Conservation (phyloP, 2,797 vertebrate species). For the Sebastes iracundus region DNA sequence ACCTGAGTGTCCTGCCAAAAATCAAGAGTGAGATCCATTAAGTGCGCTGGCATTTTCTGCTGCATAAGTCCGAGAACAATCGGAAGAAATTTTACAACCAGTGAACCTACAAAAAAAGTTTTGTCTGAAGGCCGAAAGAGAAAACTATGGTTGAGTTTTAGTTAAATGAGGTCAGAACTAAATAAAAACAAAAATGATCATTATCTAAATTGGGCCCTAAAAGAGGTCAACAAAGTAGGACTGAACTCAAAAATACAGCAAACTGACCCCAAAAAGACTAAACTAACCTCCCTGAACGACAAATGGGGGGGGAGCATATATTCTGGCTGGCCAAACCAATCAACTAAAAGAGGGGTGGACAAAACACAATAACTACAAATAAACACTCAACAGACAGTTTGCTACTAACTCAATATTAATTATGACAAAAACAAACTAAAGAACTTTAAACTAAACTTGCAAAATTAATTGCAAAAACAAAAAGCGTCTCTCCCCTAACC, state of each 20-base stretch:
- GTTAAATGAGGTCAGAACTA: background rate
- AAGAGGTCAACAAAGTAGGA: background rate
- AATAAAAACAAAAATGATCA: background rate
- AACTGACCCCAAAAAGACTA: background rate
- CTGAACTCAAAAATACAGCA: background rate
- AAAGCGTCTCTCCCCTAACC: fast-evolving
- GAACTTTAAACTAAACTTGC: background rate
- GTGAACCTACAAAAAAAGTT: no score
- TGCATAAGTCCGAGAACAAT: background rate
- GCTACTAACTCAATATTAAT: background rate
- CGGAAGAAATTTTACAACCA: fast-evolving
- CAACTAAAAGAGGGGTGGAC: background rate
- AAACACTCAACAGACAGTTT: background rate
- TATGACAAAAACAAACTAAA: background rate
- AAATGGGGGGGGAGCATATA: background rate
- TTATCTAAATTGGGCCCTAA: background rate
- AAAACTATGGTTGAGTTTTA: background rate
- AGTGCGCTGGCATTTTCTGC: no score
- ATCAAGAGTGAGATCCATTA: fast-evolving
- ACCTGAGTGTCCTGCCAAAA: background rate
- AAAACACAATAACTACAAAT: background rate
- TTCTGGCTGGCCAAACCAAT: background rate
- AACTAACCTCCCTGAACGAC: background rate
- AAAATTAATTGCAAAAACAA: background rate
- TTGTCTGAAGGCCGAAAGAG: background rate